Base-by-base conservation (phyloP, 64 coral and sea anemone genomes). In the Dendronephthya gigantea region DNA sequence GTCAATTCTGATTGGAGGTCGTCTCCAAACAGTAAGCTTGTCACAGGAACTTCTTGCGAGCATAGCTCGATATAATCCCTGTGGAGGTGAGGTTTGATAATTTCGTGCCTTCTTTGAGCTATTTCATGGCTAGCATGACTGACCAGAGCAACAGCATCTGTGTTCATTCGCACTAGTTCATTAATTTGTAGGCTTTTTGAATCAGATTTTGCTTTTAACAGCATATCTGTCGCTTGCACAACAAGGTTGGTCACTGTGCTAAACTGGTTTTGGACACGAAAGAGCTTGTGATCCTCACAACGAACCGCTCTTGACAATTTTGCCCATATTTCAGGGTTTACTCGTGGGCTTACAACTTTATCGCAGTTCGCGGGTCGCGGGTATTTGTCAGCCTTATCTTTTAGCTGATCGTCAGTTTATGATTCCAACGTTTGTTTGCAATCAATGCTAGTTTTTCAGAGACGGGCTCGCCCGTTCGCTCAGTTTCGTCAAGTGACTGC, bases 241-340 rank as follows among this genome's bases (percentile, higher is more conserved):
- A 35, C 30, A 19, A 28, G n/a, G 68, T 74, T 30, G 9, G 66
- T 70, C 8, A 31, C 68, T 74, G n/a, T 74, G 1, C 1, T 30
- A 28, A 74, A 28, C 68, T 74, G 68, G 32, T 74, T 74, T 74
- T 28, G 1, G 1, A 74, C n/a, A 35, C 32, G 17, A 30, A 35
- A 74, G n/a, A 74, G 32, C 32, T 74, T 74, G n/a, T 30, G 3
- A 17, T 74, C 68, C 22, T 27, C 68, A 27, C 68, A 17, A 30
- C 68, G 2, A 74, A 74, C 68, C 22, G n/a, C n/a, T 17, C 32
- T 27, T 27, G 68, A 35, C 25, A 28, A 4, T 74, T 74, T 74
- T 28, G 1, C 68, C 68, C 23, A 74, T 74, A 74, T 74, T 74
- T 74, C 23, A 74, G 68, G 68, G 32, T 74, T 74, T 74, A 74